Conservation (phyloP, 2,888 invertebrate species). For the Julus scanicus region DNA sequence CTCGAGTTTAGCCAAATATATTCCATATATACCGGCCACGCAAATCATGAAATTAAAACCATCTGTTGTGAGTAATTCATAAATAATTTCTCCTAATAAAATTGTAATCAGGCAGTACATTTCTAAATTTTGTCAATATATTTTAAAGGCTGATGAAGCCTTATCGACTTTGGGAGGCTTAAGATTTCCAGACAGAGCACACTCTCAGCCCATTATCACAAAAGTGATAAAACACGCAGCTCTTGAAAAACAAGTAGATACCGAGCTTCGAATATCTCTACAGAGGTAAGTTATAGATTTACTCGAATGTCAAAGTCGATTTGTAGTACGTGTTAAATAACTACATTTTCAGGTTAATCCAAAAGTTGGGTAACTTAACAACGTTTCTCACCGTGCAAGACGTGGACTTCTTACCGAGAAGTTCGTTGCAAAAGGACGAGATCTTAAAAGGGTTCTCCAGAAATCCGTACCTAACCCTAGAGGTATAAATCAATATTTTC, state of each 20-base stretch:
- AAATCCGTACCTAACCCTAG: background rate
- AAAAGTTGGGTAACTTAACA: slow-evolving; percentile 1
- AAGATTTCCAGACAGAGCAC: slow-evolving; percentile 3
- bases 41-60: background rate
- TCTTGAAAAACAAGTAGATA: background rate
- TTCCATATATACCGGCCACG: background rate
- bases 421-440: background rate
- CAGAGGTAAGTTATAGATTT: background rate
- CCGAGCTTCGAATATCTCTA: background rate
- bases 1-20: background rate
- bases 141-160: background rate
- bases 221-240: background rate
- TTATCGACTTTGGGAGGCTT: background rate
- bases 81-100: no score
- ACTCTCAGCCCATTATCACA: slow-evolving; percentile 46
- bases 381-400: slow-evolving; percentile 34
- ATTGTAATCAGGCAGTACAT: no score
- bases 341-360: background rate
- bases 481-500: background rate
- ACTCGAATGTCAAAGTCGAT: no score
- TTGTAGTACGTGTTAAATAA: background rate
- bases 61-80: slow-evolving; percentile 10
- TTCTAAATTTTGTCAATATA: no score
- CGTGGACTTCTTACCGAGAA: slow-evolving; percentile 9
- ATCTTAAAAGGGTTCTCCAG: background rate